A percentile compares a stretch with the other conserved stretches of the same genome.
Conservation (phyloP, 1,140 invertebrate species). For the Cyclargus thomasi region DNA sequence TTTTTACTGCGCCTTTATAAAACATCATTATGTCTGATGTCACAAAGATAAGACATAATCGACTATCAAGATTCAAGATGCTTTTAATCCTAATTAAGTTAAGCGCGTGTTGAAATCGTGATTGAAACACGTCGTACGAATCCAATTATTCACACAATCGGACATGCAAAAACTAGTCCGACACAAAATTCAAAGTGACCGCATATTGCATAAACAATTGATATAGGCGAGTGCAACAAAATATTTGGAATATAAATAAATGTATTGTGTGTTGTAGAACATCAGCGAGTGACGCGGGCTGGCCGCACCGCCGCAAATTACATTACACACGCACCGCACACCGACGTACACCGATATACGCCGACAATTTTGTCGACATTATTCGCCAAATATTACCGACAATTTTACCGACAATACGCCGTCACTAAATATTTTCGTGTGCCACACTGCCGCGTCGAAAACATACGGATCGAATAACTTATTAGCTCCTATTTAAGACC, state of each 20-base stretch:
- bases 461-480: background rate
- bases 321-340: constrained; percentile 48
- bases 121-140: background rate
- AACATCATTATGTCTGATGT: background rate
- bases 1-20: background rate
- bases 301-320: constrained; percentile 36
- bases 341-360: constrained; percentile 19
- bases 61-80: background rate
- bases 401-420: background rate
- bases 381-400: constrained; percentile 23
- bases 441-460: background rate
- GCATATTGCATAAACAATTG: background rate
- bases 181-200: background rate
- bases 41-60: background rate
- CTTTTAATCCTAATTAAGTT: background rate
- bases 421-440: background rate
- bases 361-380: constrained; percentile 17
- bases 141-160: background rate
- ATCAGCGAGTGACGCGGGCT: constrained; percentile 31
- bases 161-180: background rate
- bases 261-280: constrained; percentile 25
- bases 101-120: background rate
- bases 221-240: background rate
- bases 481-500: background rate
- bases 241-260: constrained; percentile 25